Base-by-base conservation (phyloP, 2,797 vertebrate genomes). In the Gallinago stenura region DNA sequence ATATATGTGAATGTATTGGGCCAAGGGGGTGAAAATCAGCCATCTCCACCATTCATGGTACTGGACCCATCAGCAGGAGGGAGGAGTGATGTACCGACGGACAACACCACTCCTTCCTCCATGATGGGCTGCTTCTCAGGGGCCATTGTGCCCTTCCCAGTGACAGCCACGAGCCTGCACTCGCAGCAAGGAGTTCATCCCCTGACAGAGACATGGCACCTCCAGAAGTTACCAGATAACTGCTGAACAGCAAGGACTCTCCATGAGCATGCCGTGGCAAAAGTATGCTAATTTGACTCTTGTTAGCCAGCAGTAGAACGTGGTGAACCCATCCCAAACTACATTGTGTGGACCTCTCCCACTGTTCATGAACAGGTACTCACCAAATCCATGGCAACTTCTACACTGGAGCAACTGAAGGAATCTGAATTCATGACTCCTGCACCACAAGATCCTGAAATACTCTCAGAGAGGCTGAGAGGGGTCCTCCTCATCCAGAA, bases 51-150 rank as follows among this genome's bases (percentile, higher is more conserved):
- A 24, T 24, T 26, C 11, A 9, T 28, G 19, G 20, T 14, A 41
- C 43, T 30, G 37, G 8, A 48, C 19, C 15, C 22, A 3, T 0
- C 16, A 41, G 48, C 30, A 64, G 31, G 12, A 48, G 30, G 46
- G 31, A 68, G 39, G 15, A 50, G n/a, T 2, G 14, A 46, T 6
- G 28, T 18, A 8, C 22, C 26, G 19, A 64, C 68, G 24, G 45
- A 24, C 4, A 2, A 11, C 33, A 46, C 15, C 0, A 0, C 39
- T 37, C 70, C 31, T 54, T 66, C 16, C 15, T 20, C 56, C 61
- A 10, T 0, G 4, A 12, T 0, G 13, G 16, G 65, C 28, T n/a
- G 57, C 14, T 73, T 22, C 37, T 41, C 64, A 33, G 20, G 53
- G 19, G 4, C 9, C 17, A 45, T 37, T 1, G 1, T 31, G 30